These are phyloP conservation scores for Isurus oxyrinchus DNA, from an alignment of 2,113 vertebrate genomes.

Conservation along the genomic window DNA sequence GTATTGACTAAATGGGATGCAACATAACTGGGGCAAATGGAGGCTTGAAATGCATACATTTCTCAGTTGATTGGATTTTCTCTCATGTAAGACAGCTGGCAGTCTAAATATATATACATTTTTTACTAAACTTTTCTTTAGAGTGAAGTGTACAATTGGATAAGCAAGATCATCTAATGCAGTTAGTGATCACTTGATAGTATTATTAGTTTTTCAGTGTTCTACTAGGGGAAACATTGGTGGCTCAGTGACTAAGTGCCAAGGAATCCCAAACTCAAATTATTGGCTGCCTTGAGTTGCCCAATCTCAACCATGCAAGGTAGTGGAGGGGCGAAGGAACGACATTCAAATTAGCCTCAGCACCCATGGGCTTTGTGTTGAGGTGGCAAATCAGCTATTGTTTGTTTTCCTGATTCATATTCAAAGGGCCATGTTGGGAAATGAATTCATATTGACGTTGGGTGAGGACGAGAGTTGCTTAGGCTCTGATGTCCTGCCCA, in stretches of 20 bases:
- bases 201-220: background rate
- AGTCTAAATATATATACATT: background rate
- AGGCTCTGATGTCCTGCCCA: background rate
- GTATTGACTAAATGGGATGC: background rate
- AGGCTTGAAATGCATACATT: background rate
- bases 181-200: background rate
- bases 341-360: background rate
- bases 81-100: background rate
- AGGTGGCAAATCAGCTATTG: background rate
- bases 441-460: background rate
- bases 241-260: background rate
- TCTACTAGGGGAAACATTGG: background rate
- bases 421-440: background rate
- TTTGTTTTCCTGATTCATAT: background rate
- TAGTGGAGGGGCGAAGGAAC: background rate
- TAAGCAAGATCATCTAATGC: background rate
- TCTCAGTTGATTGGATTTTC: background rate
- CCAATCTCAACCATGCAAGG: background rate
- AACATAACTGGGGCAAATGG: background rate
- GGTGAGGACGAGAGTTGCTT: constrained; percentile 46
- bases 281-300: background rate
- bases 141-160: background rate
- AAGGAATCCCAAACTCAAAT: background rate
- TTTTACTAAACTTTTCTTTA: background rate
- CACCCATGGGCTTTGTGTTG: background rate